Base-by-base conservation (phyloP, 2,888 invertebrate genomes). In the Ichneumoninae sp. region DNA sequence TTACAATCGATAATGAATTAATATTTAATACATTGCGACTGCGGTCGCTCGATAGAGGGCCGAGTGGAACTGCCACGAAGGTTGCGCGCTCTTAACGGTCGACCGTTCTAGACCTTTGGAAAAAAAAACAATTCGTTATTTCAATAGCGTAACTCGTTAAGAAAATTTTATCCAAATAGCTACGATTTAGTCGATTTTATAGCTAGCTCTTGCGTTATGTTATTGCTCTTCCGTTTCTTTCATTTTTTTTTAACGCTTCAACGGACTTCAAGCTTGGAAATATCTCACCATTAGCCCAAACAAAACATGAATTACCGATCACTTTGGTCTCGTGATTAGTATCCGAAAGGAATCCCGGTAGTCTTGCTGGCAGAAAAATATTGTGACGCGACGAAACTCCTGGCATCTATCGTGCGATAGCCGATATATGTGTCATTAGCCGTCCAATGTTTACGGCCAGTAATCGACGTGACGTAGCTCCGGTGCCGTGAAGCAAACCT, bases 1-100 rank as follows among this genome's bases (percentile, higher is more conserved):
- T 57, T 77, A 74, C 33, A 36, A 91, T 91, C 91, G 86, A 91
- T 91, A 89, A 70, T 54, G 84, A 82, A 86, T 88, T 83, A 90
- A 90, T 91, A 90, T 77, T 87, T 89, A 85, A 90, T 87, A 76
- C 83, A 79, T 80, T 80, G 84, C 84, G 87, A 90, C 86, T 84
- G 83, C 84, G 80, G 44, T 44, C 84, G 86, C 65, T 89, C 89
- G 84, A 88, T 89, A 88, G 33, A 50, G 57, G 19, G 50, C 36
- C 54, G 60, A 62, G 44, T n/a, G 13, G 33, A 76, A 54, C 47
- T 26, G 52, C 50, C 13, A 22, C 8, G 54, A 72, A 60, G 40
- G 79, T 80, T 47, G 65, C 16, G 44, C 5, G 44, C 52, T 22
- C 70, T 71, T 3, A 44, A 69, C 13, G 80, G 69, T 83, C 84